Base-by-base conservation (phyloP, 1,140 invertebrate genomes). In the Hycleus phaleratus region DNA sequence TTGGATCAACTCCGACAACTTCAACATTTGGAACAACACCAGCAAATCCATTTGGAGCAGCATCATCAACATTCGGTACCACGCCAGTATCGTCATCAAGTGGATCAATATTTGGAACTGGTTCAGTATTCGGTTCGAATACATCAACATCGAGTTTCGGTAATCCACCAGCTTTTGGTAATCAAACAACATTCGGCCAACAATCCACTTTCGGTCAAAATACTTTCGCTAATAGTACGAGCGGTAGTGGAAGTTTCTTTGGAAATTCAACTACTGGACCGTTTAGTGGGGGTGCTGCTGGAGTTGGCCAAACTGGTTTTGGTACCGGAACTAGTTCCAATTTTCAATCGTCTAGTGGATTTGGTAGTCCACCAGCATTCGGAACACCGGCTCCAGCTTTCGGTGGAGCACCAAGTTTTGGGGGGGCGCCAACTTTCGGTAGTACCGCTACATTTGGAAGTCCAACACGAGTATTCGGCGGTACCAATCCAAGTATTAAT, bases 391-490 rank as follows among this genome's bases (percentile, higher is more conserved):
- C 71, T 39, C 74, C 79, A 12, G 73, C 72, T 8, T 81, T 80
- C 62, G 79, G 79, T 3, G 76, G 76, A 0, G 68, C 75, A 11
- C 72, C 80, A 3, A 71, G 74, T 2, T 81, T 81, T 68, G 79
- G 18, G 18, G 76, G 76, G 0, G 68, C 75, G n/a, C 72, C 80
- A 3, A 71, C 74, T 2, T 81, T 81, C 68, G 79, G 80, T 3
- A 70, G 71, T 5, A 70, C 78, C n/a, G 68, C 78, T 1, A 70
- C 75, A 2, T 81, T 81, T 64, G 78, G 78, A 32, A 74, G 68
- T 64, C 61, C 73, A 26, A 68, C 65, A 10, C 78, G 77, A 62
- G 71, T 75, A 12, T 79, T 81, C 61, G 75, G 79, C 24, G 46
- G 67, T n/a, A 68, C 70, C 61, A 51, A 26, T 44, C 50, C 50